These are phyloP conservation scores for Phylloscopus trochilus DNA, from an alignment of 2,113 vertebrate genomes.

Conservation along the genomic window DNA sequence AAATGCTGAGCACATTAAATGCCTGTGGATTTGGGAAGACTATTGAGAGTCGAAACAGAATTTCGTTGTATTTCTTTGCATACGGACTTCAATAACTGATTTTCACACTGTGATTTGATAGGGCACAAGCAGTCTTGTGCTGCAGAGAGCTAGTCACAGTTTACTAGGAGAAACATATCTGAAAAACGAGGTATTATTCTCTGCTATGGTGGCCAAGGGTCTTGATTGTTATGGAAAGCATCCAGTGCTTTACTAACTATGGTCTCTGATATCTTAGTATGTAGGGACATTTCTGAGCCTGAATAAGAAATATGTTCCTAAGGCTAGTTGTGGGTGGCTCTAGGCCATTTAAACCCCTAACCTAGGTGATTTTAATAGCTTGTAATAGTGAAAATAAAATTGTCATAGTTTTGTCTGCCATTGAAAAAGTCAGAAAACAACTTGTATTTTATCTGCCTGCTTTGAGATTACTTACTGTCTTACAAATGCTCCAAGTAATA, in stretches of 20 bases:
- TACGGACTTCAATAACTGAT: neutral
- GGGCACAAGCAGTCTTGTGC: neutral
- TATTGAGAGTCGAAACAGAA: neutral
- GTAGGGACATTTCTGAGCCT: neutral
- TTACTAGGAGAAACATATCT: neutral
- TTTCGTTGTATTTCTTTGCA: neutral
- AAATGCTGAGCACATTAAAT: neutral
- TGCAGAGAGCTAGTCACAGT: neutral
- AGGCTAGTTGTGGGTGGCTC: neutral
- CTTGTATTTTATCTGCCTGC: neutral
- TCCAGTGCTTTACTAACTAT: neutral
- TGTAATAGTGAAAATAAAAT: neutral
- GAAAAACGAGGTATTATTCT: neutral
- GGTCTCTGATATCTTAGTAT: neutral
- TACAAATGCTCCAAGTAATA: neutral
- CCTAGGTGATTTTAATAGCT: neutral
- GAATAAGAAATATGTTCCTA: neutral
- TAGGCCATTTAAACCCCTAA: neutral
- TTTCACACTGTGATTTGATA: neutral
- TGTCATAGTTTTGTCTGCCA: neutral
- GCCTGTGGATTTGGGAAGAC: neutral
- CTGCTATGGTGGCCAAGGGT: neutral
- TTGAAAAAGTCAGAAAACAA: neutral
- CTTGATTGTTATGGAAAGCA: neutral
- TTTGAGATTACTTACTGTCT: neutral